Evolutionary conservation across 2,888 invertebrate species (phyloP).

Genomic region (Machimus rusticus): DNA sequence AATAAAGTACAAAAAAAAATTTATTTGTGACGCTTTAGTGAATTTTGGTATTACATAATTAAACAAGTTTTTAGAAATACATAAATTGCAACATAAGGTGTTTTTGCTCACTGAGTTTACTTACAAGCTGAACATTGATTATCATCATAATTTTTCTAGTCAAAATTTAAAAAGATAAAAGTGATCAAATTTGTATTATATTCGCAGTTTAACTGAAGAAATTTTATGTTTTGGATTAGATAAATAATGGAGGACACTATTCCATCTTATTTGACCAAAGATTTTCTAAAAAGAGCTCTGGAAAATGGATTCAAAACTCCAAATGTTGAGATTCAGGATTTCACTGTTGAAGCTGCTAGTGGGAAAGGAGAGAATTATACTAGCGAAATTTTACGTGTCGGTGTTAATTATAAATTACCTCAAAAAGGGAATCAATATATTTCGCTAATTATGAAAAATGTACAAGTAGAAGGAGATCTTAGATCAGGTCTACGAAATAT

Average conservation of each 20-base stretch:
- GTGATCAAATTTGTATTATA: too few relatives aligned
- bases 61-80: not conserved
- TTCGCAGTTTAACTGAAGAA: too few relatives aligned
- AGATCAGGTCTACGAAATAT: constrained; percentile 61
- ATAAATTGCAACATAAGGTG: not conserved
- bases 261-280: not conserved
- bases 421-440: constrained; percentile 56
- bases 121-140: too few relatives aligned
- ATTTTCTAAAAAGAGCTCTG: constrained; percentile 52
- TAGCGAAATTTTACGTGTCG: constrained; percentile 59
- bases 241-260: not conserved
- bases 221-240: not conserved
- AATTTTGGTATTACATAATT: not conserved
- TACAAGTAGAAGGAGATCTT: constrained; percentile 58
- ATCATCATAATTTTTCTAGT: too few relatives aligned
- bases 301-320: constrained; percentile 57
- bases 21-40: too few relatives aligned
- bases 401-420: constrained; percentile 56
- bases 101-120: too few relatives aligned
- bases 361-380: constrained; percentile 61
- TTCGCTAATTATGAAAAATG: constrained; percentile 59
- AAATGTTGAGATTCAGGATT: constrained; percentile 56
- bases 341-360: constrained; percentile 55
- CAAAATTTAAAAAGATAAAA: too few relatives aligned
- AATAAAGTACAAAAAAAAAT: too few relatives aligned